Evolutionary conservation across 2,888 invertebrate species (phyloP), one percentile per base, ranked within the genome.

Genomic region (Perithous albicinctus): DNA sequence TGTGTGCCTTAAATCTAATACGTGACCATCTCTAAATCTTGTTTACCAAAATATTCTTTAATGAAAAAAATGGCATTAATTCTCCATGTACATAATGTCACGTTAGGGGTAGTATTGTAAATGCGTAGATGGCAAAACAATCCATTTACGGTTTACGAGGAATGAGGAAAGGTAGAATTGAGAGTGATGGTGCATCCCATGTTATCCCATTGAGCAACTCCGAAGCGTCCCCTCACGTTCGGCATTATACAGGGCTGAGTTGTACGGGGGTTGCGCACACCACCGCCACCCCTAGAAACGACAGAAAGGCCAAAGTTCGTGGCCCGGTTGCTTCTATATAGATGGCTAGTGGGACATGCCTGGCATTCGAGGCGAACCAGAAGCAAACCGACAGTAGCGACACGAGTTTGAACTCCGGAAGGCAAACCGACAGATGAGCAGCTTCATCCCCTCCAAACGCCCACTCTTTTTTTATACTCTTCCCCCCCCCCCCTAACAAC

Each of bases 251-350:
- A 29, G 56, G 66, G n/a, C n/a, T n/a, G 51, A 5, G 54, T 54
- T 23, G 23, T 54, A 32, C n/a, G 26, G 51, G 12, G 23, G 48
- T 56, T 41, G 73, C 43, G 80, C 73, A 74, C n/a, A n/a, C n/a
- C n/a, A n/a, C n/a, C n/a, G n/a, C n/a, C 75, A 80, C 70, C 70
- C 78, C 75, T 75, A 51, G 80, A n/a, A 83, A 72, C 74, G 61
- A 80, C 59, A 66, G 75, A 88, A 89, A 89, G 85, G 87, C 48
- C 85, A 88, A 77, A 89, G 89, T 88, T 89, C 88, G 74, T 77
- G 88, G 82, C 86, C 86, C 84, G 82, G 74, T 86, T 85, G 56
- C 80, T 35, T 75, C 63, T 41, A 54, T 61, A 35, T 67, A 63
- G 43, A 18, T 63, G 64, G 56, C 12, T 23, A 48, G 48, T 32